Evolutionary conservation across 2,113 vertebrate species (phyloP).

Genomic region (Pygoscelis adeliae): DNA sequence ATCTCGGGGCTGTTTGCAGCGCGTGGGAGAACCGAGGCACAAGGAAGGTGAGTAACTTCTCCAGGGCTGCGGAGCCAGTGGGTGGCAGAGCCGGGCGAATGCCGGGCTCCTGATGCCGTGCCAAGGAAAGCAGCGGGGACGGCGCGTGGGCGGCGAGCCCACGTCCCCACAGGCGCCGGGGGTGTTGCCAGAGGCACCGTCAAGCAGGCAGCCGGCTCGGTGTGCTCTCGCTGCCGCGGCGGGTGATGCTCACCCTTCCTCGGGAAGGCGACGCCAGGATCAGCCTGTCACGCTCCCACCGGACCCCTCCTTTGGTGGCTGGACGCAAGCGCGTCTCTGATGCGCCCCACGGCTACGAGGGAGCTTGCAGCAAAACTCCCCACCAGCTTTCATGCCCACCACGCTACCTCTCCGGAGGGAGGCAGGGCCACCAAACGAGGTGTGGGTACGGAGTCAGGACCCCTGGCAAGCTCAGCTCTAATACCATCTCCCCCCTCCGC

Average conservation of each 20-base stretch:
- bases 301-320: not conserved
- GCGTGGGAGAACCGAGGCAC: not conserved
- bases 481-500: accelerated
- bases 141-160: accelerated
- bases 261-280: not conserved
- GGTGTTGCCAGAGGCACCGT: accelerated
- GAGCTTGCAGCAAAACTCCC: not conserved
- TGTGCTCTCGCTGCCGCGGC: accelerated
- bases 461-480: accelerated
- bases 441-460: accelerated
- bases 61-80: not conserved
- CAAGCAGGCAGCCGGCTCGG: accelerated
- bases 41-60: constrained; percentile 30
- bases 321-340: accelerated
- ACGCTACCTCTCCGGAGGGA: not conserved
- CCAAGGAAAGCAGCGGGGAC: not conserved
- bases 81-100: not conserved
- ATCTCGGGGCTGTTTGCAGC: not conserved
- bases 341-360: accelerated
- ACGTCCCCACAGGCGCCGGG: accelerated
- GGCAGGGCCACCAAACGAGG: not conserved
- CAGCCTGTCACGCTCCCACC: accelerated
- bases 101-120: not conserved
- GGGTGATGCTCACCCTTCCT: not conserved
- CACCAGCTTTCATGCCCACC: not conserved